Evolutionary conservation across 2,113 vertebrate species (phyloP), one percentile per base, ranked within the genome.

Genomic region (Pangasianodon gigas): DNA sequence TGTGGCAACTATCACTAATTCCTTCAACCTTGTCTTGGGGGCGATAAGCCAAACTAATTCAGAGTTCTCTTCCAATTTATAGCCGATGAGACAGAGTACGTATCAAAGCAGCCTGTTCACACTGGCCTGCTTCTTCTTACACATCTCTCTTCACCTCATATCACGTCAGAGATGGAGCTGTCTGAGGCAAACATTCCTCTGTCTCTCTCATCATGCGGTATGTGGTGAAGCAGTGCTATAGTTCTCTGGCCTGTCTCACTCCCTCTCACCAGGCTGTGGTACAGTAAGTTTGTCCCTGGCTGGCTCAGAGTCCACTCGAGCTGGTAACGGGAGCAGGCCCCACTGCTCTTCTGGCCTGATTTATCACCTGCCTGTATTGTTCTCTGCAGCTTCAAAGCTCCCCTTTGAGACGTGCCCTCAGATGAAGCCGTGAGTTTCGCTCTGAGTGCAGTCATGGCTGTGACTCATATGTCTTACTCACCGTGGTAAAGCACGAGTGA

Each of bases 381-480:
- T 91, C 89, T 90, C 48, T 14, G 21, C 58, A 46, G 80, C 92
- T 92, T 92, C 91, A 93, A 93, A 93, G 91, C 71, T 44, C 29
- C 32, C 87, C 77, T 91, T 90, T 89, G 84, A 91, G 88, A 84
- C 75, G 26, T 90, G 88, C 87, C 89, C 85, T 90, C 60, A 86
- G 89, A 89, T 87, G 46, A 91, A 89, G 79, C 74, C 32, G 67
- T 84, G 48, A 18, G 87, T 86, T 71, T 86, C 58, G 21, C 80
- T 89, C 62, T 56, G 62, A 85, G 86, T 71, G 26, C 84, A 91
- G 75, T 84, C 89, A 80, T 83, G 29, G 19, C 87, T 52, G 62
- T 91, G 90, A 92, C 91, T 93, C 91, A 91, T 87, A 46, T 8
- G 19, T 86, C 84, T 92, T 92, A 89, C 86, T 91, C 86, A 91